Conservation (phyloP, 2,888 invertebrate genomes). For the Drosophila anomalata region DNA sequence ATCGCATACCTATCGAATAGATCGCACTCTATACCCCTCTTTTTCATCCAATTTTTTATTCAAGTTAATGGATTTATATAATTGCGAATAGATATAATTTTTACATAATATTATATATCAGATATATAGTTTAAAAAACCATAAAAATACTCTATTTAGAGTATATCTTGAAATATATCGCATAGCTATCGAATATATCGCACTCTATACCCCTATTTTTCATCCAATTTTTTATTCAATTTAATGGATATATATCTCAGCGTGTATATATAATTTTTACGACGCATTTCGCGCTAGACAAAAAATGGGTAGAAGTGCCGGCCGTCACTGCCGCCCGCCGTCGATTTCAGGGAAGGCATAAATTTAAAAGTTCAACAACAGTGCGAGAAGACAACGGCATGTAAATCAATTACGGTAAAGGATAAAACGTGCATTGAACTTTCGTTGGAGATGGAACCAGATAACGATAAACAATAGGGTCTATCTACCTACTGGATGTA, state of each 20-base stretch:
- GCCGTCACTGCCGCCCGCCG: neutral
- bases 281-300: slow-evolving; percentile 73
- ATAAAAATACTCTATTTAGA: no score
- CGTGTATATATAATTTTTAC: slow-evolving; percentile 44
- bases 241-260: slow-evolving; percentile 8
- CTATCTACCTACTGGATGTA: neutral
- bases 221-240: slow-evolving; percentile 17
- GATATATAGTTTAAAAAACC: no score
- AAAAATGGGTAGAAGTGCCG: slow-evolving; percentile 28
- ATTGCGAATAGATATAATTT: neutral
- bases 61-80: no score
- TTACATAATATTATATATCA: no score
- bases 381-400: slow-evolving; percentile 39
- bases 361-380: slow-evolving; percentile 75
- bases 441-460: neutral
- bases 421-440: slow-evolving; percentile 72
- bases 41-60: no score
- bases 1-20: no score
- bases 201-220: slow-evolving; percentile 25
- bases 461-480: neutral
- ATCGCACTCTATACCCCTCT: no score
- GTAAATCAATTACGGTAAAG: slow-evolving; percentile 68
- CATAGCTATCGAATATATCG: slow-evolving; percentile 1
- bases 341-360: slow-evolving; percentile 53
- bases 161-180: slow-evolving; percentile 41